A percentile compares a stretch with the other conserved stretches of the same genome.
phyloP scores from a whole-genome alignment of 2,797 vertebrate species.

The Lagorchestes hirsutus region DNA sequence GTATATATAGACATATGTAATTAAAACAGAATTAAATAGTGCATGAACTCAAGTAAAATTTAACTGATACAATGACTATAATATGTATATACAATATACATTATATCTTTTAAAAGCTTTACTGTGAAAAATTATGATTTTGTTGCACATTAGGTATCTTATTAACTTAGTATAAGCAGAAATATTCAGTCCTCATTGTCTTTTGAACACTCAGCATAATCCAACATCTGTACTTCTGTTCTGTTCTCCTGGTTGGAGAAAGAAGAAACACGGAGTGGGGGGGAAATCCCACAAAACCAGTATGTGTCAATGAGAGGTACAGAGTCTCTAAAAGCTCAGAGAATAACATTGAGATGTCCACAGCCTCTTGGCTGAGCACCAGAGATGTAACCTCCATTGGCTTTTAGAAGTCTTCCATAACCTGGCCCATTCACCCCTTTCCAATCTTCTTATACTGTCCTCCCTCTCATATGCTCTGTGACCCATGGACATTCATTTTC shows the following conservation, averaged over 20 bases:
- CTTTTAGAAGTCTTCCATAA: not conserved
- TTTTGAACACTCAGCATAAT: not conserved
- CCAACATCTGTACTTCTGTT: not conserved
- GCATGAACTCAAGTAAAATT: not conserved
- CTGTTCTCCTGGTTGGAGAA: not conserved
- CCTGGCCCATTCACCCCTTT: not conserved
- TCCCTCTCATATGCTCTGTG: not conserved
- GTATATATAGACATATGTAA: not conserved
- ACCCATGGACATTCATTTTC: not conserved
- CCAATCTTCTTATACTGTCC: not conserved
- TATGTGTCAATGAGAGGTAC: not conserved
- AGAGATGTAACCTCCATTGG: not conserved
- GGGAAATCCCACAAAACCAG: not conserved
- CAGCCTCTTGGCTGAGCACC: not conserved
- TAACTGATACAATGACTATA: slow-evolving; percentile 8
- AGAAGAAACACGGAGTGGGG: not conserved
- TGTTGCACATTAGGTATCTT: slow-evolving; percentile 52
- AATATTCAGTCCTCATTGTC: not conserved
- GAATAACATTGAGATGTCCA: not conserved
- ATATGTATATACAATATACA: not conserved
- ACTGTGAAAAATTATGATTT: slow-evolving; percentile 51
- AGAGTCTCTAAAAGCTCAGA: not conserved
- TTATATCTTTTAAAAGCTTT: slow-evolving; percentile 60
- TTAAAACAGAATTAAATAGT: not conserved
- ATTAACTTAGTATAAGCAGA: slow-evolving; percentile 56